phyloP scores from a whole-genome alignment of 37 sponge, comb jelly and placozoan genomes.

The Petrosia ficiformis region DNA sequence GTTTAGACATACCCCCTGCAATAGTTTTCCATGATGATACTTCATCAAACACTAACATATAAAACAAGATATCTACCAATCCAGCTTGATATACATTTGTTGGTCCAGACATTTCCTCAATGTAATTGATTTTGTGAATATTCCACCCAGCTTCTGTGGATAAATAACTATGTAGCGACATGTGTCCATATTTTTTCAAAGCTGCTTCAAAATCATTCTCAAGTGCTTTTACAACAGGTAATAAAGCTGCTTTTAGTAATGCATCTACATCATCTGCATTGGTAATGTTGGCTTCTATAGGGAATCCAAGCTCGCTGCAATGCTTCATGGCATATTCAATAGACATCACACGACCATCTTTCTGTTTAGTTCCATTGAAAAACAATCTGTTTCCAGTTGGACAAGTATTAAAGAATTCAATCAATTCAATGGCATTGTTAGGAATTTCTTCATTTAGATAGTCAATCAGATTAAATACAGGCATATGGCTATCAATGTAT shows the following conservation, averaged over 20 bases:
- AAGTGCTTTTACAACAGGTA: conserved; percentile 5
- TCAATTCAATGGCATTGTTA: conserved; percentile 24
- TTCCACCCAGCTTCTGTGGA: conserved; percentile 7
- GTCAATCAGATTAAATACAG: too few species aligned
- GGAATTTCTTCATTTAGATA: too few species aligned
- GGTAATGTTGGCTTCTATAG: conserved; percentile 5
- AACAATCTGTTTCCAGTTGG: too few species aligned
- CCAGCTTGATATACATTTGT: conserved; percentile 21
- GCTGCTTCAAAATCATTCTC: too few species aligned
- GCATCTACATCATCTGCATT: conserved; percentile 6
- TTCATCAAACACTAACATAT: too few species aligned
- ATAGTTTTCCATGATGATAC: too few species aligned
- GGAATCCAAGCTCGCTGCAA: too few species aligned
- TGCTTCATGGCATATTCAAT: conserved; percentile 17
- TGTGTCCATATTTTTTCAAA: conserved; percentile 20
- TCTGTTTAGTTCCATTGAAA: conserved; percentile 17
- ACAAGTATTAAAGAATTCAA: conserved; percentile 6
- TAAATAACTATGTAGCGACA: conserved; percentile 16
- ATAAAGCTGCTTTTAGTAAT: conserved; percentile 10
- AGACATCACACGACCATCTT: too few species aligned
- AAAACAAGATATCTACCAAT: conserved; percentile 12
- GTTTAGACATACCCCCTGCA: too few species aligned
- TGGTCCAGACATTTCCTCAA: conserved; percentile 24
- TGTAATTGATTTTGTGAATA: conserved; percentile 25
- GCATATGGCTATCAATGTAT: too few species aligned